Evolutionary conservation across 2,797 vertebrate genomes (phyloP).

Genomic region (Halcyon chelicuti): DNA sequence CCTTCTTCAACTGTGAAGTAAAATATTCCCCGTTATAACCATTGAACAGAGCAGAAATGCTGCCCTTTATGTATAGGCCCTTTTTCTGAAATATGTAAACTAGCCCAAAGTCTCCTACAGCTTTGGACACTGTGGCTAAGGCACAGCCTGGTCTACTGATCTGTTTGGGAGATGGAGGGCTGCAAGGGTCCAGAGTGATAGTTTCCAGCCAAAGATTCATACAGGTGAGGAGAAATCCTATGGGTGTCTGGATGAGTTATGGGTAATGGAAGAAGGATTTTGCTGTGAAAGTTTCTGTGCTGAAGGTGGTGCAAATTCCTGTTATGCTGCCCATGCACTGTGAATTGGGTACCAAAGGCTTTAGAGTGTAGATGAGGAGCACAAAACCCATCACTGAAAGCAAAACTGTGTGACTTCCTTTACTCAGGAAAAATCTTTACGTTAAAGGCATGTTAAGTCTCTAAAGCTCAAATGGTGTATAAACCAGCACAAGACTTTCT

Average conservation of each 20-base stretch:
- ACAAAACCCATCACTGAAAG: background rate
- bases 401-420: background rate
- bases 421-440: background rate
- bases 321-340: background rate
- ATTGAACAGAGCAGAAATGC: background rate
- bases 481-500: background rate
- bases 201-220: background rate
- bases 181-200: background rate
- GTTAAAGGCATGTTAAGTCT: background rate
- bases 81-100: background rate
- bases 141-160: background rate
- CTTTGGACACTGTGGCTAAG: background rate
- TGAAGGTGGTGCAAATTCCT: accelerated
- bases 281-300: no score
- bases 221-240: background rate
- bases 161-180: background rate
- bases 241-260: background rate
- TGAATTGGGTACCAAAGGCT: background rate
- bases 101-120: accelerated
- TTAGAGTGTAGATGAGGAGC: background rate
- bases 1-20: background rate
- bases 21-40: background rate
- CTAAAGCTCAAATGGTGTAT: background rate
- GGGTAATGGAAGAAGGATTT: background rate
- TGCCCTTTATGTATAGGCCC: background rate